Percentiles rank a stretch among this genome's conserved stretches.
These are phyloP conservation scores for Empis livida DNA, from an alignment of 2,888 invertebrate genomes.

Conservation along the genomic window DNA sequence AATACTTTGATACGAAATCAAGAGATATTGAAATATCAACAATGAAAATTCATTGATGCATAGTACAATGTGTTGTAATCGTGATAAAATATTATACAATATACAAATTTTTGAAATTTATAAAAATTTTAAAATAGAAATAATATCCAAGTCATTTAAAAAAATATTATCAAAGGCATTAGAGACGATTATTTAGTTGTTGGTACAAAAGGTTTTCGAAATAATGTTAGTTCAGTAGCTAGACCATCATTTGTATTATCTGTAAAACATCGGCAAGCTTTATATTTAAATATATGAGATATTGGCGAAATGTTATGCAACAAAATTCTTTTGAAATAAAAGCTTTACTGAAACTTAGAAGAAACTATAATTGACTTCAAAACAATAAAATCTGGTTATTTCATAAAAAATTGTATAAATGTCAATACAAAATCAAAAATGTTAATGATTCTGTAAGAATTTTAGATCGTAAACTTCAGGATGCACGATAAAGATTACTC, in stretches of 20 bases:
- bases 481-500: constrained; percentile 16
- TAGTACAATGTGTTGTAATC: constrained; percentile 47
- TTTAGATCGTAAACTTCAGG: constrained; percentile 26
- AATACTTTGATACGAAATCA: constrained; percentile 30
- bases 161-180: no score
- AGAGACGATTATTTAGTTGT: constrained; percentile 47
- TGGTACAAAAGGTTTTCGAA: constrained; percentile 17
- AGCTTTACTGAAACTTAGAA: background rate
- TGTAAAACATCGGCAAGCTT: constrained; percentile 30
- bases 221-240: constrained; percentile 22
- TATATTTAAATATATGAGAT: constrained; percentile 23
- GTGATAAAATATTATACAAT: constrained; percentile 49
- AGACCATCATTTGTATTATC: constrained; percentile 35
- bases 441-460: constrained; percentile 26
- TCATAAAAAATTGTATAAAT: constrained; percentile 38
- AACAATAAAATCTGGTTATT: constrained; percentile 38
- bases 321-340: constrained; percentile 11
- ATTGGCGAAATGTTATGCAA: constrained; percentile 20
- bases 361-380: constrained; percentile 23
- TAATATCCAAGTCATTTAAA: constrained; percentile 45
- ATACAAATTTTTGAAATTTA: constrained; percentile 58
- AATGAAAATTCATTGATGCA: constrained; percentile 48
- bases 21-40: constrained; percentile 41
- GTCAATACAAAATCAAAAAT: constrained; percentile 28
- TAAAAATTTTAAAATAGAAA: constrained; percentile 53